phyloP scores from a whole-genome alignment of 2,888 invertebrate genomes.

The Mimas tiliae region DNA sequence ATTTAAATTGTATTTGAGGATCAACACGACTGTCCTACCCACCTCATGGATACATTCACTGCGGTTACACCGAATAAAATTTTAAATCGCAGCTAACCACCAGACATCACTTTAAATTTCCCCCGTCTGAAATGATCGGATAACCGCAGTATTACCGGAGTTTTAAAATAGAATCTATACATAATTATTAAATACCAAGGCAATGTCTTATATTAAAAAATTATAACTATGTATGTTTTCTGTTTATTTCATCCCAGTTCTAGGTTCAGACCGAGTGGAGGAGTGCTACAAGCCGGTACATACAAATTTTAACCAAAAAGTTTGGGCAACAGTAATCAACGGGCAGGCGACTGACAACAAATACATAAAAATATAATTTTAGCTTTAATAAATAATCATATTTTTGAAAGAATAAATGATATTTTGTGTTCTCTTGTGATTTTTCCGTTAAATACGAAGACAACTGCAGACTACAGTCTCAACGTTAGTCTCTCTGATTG shows the following conservation, averaged over 20 bases:
- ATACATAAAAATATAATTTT: background rate
- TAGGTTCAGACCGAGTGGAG: slow-evolving; percentile 20
- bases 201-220: slow-evolving; percentile 13
- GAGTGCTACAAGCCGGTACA: background rate
- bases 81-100: slow-evolving; percentile 4
- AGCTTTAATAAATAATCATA: too few relatives aligned
- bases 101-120: background rate
- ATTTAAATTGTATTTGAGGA: background rate
- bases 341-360: background rate
- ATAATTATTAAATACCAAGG: slow-evolving; percentile 11
- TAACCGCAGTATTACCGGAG: slow-evolving; percentile 20
- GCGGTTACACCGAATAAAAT: slow-evolving; percentile 2
- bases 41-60: background rate
- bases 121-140: background rate
- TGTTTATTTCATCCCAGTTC: background rate
- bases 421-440: background rate
- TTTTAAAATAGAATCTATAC: slow-evolving; percentile 1
- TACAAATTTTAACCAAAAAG: background rate
- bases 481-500: too few relatives aligned
- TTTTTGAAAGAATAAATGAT: background rate
- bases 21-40: background rate
- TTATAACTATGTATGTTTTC: background rate
- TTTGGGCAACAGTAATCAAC: background rate
- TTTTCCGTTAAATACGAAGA: background rate
- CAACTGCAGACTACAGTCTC: too few relatives aligned